Evolutionary conservation across 2,888 invertebrate genomes (phyloP).

Genomic region (Leucozona laternaria): DNA sequence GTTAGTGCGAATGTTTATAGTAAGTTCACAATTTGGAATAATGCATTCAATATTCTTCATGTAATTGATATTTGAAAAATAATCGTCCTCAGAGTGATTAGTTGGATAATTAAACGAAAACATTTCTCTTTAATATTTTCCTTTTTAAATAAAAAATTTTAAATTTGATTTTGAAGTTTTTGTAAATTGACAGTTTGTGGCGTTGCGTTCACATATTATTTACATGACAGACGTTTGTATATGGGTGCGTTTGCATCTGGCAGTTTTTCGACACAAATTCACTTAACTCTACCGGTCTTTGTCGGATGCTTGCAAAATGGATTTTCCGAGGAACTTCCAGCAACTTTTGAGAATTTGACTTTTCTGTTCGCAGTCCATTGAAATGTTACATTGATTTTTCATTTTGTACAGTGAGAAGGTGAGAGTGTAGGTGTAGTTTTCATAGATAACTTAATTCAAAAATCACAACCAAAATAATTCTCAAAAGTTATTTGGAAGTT

Average conservation of each 20-base stretch:
- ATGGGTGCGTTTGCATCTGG: background rate
- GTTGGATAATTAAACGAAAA: conserved; percentile 55
- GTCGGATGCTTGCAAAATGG: too few species aligned
- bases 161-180: conserved; percentile 2
- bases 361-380: too few species aligned
- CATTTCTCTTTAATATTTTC: conserved; percentile 38
- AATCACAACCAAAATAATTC: too few species aligned
- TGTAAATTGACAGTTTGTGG: background rate
- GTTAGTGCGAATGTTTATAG: conserved; percentile 78
- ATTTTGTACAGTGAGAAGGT: too few species aligned
- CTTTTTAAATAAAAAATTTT: conserved; percentile 2
- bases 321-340: too few species aligned
- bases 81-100: conserved; percentile 77
- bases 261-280: too few species aligned
- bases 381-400: too few species aligned
- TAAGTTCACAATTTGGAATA: conserved; percentile 79
- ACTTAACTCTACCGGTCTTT: too few species aligned
- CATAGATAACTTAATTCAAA: too few species aligned
- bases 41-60: conserved; percentile 80
- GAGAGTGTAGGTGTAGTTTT: too few species aligned
- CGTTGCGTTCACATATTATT: background rate
- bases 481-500: too few species aligned
- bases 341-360: too few species aligned
- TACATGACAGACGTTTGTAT: background rate
- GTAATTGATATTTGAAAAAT: conserved; percentile 79